phyloP scores from a whole-genome alignment of 37 sponge, comb jelly and placozoan species.

The Cladorhizidae sp. region DNA sequence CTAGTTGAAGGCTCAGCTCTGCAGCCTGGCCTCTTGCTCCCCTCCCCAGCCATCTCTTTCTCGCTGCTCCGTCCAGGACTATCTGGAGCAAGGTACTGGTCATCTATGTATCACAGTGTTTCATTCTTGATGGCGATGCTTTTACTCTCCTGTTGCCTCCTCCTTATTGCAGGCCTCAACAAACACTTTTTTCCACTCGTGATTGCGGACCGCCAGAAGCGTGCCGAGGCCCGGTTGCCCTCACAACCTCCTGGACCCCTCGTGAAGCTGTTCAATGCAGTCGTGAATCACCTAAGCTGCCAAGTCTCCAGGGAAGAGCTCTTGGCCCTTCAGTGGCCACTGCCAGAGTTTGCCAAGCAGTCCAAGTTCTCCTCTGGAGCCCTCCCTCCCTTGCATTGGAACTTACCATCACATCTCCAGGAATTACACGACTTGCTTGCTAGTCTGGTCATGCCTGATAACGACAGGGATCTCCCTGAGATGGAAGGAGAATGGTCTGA shows the following conservation, averaged over 20 bases:
- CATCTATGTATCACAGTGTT: too few species aligned
- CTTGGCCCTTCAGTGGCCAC: constrained; percentile 26
- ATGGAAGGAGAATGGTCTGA: constrained; percentile 5
- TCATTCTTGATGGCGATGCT: too few species aligned
- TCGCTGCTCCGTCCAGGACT: constrained; percentile 25
- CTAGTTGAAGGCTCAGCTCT: constrained; percentile 14
- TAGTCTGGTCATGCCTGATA: constrained; percentile 4
- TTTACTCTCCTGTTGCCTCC: not conserved
- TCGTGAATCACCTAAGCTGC: constrained; percentile 12
- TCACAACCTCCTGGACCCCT: constrained; percentile 33
- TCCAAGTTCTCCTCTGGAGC: constrained; percentile 5
- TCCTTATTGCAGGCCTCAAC: constrained; percentile 14
- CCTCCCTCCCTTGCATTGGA: constrained; percentile 49
- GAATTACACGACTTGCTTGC: not conserved
- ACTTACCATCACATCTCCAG: constrained; percentile 1
- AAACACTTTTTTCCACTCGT: constrained; percentile 39
- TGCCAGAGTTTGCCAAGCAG: constrained; percentile 29
- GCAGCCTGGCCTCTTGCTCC: constrained; percentile 26
- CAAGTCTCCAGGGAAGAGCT: constrained; percentile 9
- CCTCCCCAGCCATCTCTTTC: constrained; percentile 33
- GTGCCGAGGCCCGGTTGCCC: constrained; percentile 18
- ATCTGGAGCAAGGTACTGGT: constrained; percentile 35
- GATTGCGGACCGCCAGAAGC: constrained; percentile 13
- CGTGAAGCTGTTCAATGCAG: constrained; percentile 40
- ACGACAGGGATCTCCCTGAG: not conserved